Evolutionary conservation across 2,888 invertebrate genomes (phyloP), one percentile per base, ranked within the genome.

Genomic region (Mythimna impura): DNA sequence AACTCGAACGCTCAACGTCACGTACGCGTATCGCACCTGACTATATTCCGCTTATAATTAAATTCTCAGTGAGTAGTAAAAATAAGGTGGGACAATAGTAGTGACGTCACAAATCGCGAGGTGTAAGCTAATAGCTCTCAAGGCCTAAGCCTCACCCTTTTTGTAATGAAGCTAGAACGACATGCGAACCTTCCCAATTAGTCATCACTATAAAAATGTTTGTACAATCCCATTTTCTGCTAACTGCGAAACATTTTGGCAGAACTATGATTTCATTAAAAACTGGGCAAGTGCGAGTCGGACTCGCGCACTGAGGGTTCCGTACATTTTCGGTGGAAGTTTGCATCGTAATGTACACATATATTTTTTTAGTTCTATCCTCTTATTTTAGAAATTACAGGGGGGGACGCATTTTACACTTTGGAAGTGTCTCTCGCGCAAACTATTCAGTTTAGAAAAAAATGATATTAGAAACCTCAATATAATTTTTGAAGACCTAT

Each of bases 61-160:
- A 80, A 77, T 65, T 73, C 34, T 62, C 14, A 12, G 8, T 52
- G 12, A 9, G 14, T 65, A 43, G 55, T 62, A 36, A 57, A 76
- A 65, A 40, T 40, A n/a, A 74, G 74, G 74, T 77, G 52, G 74
- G 25, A 66, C 52, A 36, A 14, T 40, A 34, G 30, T 9, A 55
- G 12, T 69, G 77, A 78, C 50, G 36, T 71, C 71, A 71, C 76
- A 74, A 73, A 73, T 84, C 82, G 86, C 72, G 61, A 64, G 43
- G 55, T 85, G 61, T 89, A 86, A 86, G 77, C 67, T 54, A 57
- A 63, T 57, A 73, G 62, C 73, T 66, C 65, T 72, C 84, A 89
- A 87, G 89, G 88, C 65, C 83, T 68, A 74, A 74, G 81, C 87
- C 89, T 83, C 86, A 86, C 91, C 91, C 89, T 83, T 86, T 81